These are phyloP conservation scores for Silurus asotus DNA, from an alignment of 2,113 vertebrate genomes.

Conservation along the genomic window DNA sequence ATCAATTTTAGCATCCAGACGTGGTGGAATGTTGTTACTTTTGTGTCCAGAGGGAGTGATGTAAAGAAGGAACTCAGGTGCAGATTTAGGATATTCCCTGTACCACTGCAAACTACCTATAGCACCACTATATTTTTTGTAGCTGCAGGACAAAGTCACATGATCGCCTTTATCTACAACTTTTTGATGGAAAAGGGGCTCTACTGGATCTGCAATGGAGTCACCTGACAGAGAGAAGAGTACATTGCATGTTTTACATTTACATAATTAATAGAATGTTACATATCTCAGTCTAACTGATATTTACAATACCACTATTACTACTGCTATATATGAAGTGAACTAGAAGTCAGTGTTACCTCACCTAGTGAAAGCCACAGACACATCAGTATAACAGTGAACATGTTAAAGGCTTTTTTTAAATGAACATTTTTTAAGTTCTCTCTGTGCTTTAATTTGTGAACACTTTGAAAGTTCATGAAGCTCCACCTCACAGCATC, in stretches of 20 bases:
- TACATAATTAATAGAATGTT: background rate
- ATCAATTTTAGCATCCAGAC: constrained; percentile 2
- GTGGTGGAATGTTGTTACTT: background rate
- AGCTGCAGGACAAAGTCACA: constrained; percentile 32
- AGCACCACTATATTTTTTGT: constrained; percentile 10
- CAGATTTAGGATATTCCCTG: background rate
- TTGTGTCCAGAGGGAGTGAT: background rate
- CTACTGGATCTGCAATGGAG: background rate
- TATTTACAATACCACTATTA: too few relatives aligned
- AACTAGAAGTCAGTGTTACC: too few relatives aligned
- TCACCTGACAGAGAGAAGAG: background rate
- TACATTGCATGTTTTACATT: background rate
- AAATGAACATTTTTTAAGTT: background rate
- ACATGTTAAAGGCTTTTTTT: background rate
- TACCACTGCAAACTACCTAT: background rate
- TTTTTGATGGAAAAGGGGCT: background rate
- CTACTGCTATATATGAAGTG: background rate
- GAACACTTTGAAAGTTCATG: background rate
- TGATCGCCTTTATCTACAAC: background rate
- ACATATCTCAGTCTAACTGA: too few relatives aligned
- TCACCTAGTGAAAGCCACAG: background rate
- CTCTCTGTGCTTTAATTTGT: background rate
- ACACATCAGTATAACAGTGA: background rate
- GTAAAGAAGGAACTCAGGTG: constrained; percentile 26
- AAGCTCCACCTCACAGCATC: background rate